Percentiles rank a stretch among this genome's conserved stretches.
Evolutionary conservation across 2,797 vertebrate genomes (phyloP).

Genomic region (Rhadinocentrus ornatus): DNA sequence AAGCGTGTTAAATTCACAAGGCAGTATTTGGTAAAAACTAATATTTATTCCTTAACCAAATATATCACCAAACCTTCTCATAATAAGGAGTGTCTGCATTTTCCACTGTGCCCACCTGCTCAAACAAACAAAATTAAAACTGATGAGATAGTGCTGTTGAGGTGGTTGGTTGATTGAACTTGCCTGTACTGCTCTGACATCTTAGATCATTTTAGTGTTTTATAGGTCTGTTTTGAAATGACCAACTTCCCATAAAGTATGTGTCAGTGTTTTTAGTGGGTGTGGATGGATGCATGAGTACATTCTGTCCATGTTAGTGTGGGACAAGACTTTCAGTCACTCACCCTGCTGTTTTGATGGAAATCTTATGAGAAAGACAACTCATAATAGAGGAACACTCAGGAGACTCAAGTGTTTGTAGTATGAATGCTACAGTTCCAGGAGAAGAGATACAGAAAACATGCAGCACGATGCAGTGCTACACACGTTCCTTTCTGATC

Average conservation of each 20-base stretch:
- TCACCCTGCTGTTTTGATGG: not conserved
- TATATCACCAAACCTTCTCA: not conserved
- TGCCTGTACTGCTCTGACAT: not conserved
- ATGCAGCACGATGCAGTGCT: not conserved
- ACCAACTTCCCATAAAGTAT: constrained; percentile 23
- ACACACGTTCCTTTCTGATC: not conserved
- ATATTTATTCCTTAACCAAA: constrained; percentile 1
- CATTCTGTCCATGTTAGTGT: not conserved
- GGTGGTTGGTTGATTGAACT: not conserved
- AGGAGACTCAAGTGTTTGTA: not conserved
- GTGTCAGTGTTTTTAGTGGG: constrained; percentile 20
- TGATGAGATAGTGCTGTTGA: not conserved
- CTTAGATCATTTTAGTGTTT: constrained; percentile 7
- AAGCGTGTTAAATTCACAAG: not conserved
- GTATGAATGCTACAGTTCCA: not conserved
- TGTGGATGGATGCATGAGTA: not conserved
- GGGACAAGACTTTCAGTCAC: constrained; percentile 1
- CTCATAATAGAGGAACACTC: not conserved
- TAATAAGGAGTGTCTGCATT: constrained; percentile 1
- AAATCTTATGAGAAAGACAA: constrained; percentile 1
- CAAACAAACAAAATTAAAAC: constrained; percentile 6
- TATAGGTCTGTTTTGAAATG: constrained; percentile 6
- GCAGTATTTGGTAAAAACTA: not conserved
- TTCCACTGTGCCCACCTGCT: constrained; percentile 3
- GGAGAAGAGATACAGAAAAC: not conserved